These are phyloP conservation scores for Emydoidea blandingii DNA, from an alignment of 2,797 vertebrate genomes.

Conservation along the genomic window DNA sequence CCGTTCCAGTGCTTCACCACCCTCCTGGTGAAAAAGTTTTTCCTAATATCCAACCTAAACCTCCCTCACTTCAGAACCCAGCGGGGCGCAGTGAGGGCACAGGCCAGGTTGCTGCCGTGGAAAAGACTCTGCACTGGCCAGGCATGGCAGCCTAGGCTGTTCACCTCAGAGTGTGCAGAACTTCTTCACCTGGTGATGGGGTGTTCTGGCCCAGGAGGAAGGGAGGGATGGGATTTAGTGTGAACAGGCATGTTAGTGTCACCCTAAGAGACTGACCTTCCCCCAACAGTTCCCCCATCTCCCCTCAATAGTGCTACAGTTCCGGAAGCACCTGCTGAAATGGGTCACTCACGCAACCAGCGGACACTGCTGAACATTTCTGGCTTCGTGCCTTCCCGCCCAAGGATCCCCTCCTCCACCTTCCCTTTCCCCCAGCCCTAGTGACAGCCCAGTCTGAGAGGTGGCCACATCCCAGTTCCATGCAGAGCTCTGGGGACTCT, in stretches of 20 bases:
- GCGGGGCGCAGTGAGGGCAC: not conserved
- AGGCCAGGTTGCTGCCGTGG: not conserved
- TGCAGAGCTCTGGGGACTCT: not conserved
- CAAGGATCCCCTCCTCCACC: not conserved
- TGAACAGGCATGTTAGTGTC: not conserved
- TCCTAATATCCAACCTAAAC: too few relatives aligned
- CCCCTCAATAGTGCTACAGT: not conserved
- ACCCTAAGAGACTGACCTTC: not conserved
- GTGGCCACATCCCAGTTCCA: not conserved
- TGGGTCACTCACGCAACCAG: not conserved
- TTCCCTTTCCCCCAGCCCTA: not conserved
- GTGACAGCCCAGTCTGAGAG: not conserved
- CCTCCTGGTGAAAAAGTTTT: too few relatives aligned
- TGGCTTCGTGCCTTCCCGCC: too few relatives aligned
- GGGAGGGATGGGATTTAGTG: not conserved
- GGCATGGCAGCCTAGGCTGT: not conserved
- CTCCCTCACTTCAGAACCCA: not conserved
- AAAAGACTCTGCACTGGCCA: not conserved
- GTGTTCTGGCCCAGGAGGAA: not conserved
- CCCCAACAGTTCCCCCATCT: not conserved
- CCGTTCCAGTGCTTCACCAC: too few relatives aligned
- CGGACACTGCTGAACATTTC: not conserved
- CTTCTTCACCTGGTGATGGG: too few relatives aligned
- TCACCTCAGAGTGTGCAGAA: not conserved
- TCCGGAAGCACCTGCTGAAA: not conserved